These are phyloP conservation scores for Callocephalon fimbriatum DNA, from an alignment of 2,113 vertebrate genomes.

Conservation along the genomic window DNA sequence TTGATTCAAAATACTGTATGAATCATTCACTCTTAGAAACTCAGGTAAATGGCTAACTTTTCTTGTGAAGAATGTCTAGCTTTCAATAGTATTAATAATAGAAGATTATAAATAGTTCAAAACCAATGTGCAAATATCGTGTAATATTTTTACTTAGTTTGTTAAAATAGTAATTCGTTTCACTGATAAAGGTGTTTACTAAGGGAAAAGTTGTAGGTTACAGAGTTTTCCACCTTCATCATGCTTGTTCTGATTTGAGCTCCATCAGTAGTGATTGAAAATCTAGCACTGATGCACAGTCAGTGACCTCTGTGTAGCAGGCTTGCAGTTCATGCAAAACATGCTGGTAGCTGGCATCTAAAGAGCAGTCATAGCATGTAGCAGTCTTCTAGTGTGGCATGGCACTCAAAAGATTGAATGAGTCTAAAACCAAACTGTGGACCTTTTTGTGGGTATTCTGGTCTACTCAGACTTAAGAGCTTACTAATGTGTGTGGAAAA, in stretches of 20 bases:
- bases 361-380: background rate
- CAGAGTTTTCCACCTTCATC: background rate
- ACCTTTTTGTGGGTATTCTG: background rate
- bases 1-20: background rate
- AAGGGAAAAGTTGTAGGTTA: background rate
- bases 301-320: rapidly evolving
- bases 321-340: background rate
- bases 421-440: background rate
- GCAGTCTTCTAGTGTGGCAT: background rate
- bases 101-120: background rate
- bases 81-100: background rate
- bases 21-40: background rate
- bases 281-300: background rate
- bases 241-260: background rate
- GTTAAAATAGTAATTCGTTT: background rate
- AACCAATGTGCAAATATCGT: background rate
- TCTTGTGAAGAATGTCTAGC: background rate
- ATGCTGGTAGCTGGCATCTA: rapidly evolving
- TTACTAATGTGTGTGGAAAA: background rate
- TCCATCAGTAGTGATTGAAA: rapidly evolving
- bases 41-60: background rate
- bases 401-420: background rate
- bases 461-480: background rate
- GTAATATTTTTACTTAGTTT: background rate
- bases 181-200: background rate